Evolutionary conservation across 2,797 vertebrate genomes (phyloP).

Genomic region (Chaunax sp.): DNA sequence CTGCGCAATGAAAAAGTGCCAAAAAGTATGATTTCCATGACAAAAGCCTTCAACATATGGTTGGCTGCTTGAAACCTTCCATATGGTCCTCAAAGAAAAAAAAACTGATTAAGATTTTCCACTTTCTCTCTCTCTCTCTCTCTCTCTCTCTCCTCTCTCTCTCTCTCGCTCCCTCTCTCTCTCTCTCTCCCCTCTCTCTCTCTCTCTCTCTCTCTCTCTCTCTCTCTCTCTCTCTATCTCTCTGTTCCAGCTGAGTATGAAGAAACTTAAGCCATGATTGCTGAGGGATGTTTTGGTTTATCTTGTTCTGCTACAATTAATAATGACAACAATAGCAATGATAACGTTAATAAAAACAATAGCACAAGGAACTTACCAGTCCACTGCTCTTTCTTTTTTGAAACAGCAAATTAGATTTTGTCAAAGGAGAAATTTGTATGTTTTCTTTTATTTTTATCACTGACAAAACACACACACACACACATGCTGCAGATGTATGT

Average conservation of each 20-base stretch:
- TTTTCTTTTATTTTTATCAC: neutral
- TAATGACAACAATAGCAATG: conserved; percentile 81
- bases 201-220: conserved; percentile 43
- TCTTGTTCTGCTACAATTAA: conserved; percentile 84
- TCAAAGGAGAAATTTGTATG: neutral
- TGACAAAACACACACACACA: neutral
- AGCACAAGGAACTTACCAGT: conserved; percentile 84
- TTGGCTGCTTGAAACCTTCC: conserved; percentile 86
- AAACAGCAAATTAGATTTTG: conserved; percentile 2
- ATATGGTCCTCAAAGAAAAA: conserved; percentile 86
- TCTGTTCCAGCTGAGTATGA: conserved; percentile 80
- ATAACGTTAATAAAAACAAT: conserved; percentile 87
- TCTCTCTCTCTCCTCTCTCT: conserved; percentile 51
- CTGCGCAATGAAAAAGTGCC: conserved; percentile 89
- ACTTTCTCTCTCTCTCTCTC: conserved; percentile 64
- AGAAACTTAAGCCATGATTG: conserved; percentile 87
- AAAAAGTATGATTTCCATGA: conserved; percentile 91
- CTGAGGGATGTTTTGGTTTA: conserved; percentile 82
- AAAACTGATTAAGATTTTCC: conserved; percentile 84
- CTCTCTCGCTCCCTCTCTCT: conserved; percentile 61
- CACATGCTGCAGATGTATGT: too few species aligned
- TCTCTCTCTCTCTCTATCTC: conserved; percentile 67
- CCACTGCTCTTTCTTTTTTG: conserved; percentile 58
- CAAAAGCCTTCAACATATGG: conserved; percentile 91
- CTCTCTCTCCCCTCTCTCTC: conserved; percentile 56